Evolutionary conservation across 2,888 invertebrate species (phyloP), one percentile per base, ranked within the genome.

Genomic region (Nemotelus pantherinus): DNA sequence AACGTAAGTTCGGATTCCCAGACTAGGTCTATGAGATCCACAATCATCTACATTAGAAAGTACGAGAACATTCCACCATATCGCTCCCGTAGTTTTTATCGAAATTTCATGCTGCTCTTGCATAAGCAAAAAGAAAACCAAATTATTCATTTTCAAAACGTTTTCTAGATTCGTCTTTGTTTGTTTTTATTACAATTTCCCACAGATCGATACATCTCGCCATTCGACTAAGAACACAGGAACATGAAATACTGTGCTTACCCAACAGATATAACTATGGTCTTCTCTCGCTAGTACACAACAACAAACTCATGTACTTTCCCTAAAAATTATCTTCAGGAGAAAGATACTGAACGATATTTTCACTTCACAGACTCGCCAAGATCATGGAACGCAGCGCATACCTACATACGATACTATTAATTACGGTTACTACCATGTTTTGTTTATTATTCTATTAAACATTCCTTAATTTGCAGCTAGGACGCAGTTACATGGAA

Each of bases 401-500:
- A 60, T 60, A 25, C 25, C 25, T 25, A 25, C 25, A 25, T 25
- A 25, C 25, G 25, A 25, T 25, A 25, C 25, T 25, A 25, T 25
- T 25, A 25, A 25, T 25, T 25, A 67, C 48, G 39, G 50, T 43
- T 55, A 50, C 41, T 74, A 63, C 74, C 60, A 60, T 47, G 58
- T 58, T 58, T 63, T 74, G 74, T 74, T 74, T 74, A 63, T 74
- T 74, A 74, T 74, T 74, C 60, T 60, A 63, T 74, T 60, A 74
- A 74, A 74, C 74, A 74, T 74, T 74, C 50, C 74, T 63, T 63
- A 74, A 74, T 74, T 74, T 60, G 74, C 74, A 74, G 60, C 60
- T 63, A 60, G 60, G 63, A 60, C 50, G 63, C 45, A 6, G 7
- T 25, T 25, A 25, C 25, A 25, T 25, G 10, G 43, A 45, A 50